Percentiles rank a stretch among this genome's conserved stretches.
phyloP scores from a whole-genome alignment of 2,888 invertebrate species.

The Epistrophe eligans region DNA sequence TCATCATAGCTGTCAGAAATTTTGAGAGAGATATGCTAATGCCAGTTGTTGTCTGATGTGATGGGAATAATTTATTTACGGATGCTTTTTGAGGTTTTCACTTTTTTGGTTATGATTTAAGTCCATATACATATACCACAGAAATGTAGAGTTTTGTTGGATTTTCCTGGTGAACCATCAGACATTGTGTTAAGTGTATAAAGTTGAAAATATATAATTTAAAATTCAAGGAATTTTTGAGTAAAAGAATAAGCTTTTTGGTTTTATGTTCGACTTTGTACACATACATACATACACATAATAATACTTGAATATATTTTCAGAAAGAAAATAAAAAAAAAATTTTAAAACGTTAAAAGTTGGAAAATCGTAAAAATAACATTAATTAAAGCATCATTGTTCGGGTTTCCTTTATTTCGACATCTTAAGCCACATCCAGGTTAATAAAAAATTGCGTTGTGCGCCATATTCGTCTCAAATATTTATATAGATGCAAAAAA shows the following conservation, averaged over 20 bases:
- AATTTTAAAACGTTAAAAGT: too few relatives aligned
- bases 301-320: too few relatives aligned
- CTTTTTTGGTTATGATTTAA: conserved; percentile 5
- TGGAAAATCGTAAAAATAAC: too few relatives aligned
- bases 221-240: neutral
- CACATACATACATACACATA: too few relatives aligned
- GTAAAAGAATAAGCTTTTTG: neutral
- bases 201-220: conserved; percentile 1
- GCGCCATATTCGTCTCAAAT: too few relatives aligned
- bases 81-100: conserved; percentile 20
- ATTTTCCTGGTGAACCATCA: neutral
- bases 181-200: neutral
- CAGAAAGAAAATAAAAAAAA: too few relatives aligned
- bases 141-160: neutral
- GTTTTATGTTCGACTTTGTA: neutral
- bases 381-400: too few relatives aligned
- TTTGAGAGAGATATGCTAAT: conserved; percentile 26
- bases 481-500: too few relatives aligned
- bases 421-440: too few relatives aligned
- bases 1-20: conserved; percentile 21
- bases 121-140: neutral
- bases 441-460: too few relatives aligned
- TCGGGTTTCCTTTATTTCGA: too few relatives aligned
- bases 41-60: conserved; percentile 1
- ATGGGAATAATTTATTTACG: conserved; percentile 28